Percentiles rank a stretch among this genome's conserved stretches.
These are phyloP conservation scores for Coleophora flavipennella DNA, from an alignment of 2,888 invertebrate genomes.

Conservation along the genomic window DNA sequence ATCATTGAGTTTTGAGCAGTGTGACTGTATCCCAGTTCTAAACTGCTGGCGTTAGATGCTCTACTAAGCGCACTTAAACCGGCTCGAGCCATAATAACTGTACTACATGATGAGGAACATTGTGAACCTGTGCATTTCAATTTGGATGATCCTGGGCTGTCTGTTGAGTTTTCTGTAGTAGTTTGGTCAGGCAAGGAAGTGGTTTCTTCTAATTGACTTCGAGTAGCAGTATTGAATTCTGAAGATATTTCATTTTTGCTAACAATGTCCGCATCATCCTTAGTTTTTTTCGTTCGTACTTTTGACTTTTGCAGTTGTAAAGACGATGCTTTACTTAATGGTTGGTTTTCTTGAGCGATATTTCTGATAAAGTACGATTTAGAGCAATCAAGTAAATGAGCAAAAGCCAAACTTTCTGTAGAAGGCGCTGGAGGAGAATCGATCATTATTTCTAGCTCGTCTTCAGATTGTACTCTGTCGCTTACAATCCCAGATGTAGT, in stretches of 20 bases:
- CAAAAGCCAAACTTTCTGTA: slow-evolving; percentile 86
- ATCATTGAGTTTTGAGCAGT: slow-evolving; percentile 89
- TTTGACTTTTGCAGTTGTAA: slow-evolving; percentile 50
- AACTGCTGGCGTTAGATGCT: slow-evolving; percentile 84
- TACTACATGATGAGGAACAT: slow-evolving; percentile 90
- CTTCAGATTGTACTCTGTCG: slow-evolving; percentile 94
- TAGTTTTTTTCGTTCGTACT: slow-evolving; percentile 36
- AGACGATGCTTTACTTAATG: slow-evolving; percentile 48
- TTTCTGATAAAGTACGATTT: slow-evolving; percentile 55
- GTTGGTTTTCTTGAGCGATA: slow-evolving; percentile 39
- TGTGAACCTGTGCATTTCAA: slow-evolving; percentile 82
- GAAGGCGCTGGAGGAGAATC: slow-evolving; percentile 88
- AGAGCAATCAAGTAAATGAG: slow-evolving; percentile 80
- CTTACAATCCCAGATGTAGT: slow-evolving; percentile 97
- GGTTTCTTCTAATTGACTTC: slow-evolving; percentile 42
- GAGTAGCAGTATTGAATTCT: slow-evolving; percentile 30
- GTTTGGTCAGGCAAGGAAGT: slow-evolving; percentile 51
- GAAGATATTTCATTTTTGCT: slow-evolving; percentile 31
- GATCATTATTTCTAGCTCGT: slow-evolving; percentile 92
- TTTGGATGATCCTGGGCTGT: slow-evolving; percentile 72
- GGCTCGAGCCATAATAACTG: slow-evolving; percentile 81
- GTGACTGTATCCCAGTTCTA: slow-evolving; percentile 88
- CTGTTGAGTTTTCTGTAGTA: slow-evolving; percentile 63
- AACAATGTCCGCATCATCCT: slow-evolving; percentile 38
- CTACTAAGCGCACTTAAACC: slow-evolving; percentile 70